Base-by-base conservation (phyloP, 2,113 vertebrate species). In the Anguilla rostrata region DNA sequence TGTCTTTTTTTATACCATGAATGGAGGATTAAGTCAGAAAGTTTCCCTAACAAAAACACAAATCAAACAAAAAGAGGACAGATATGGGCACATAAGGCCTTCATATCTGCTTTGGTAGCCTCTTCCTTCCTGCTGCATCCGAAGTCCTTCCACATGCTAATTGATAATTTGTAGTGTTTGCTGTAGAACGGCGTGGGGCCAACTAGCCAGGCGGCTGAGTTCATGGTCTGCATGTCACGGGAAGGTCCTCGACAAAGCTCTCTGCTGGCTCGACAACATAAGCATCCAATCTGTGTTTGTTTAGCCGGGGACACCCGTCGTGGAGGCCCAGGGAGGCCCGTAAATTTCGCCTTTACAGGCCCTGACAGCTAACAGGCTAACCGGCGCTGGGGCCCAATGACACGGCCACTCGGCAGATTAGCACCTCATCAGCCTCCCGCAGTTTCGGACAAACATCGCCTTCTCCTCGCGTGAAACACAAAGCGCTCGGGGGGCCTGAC, bases 371-470 rank as follows among this genome's bases (percentile, higher is more conserved):
- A 92, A 92, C 92, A 94, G 93, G 91, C 93, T 90, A 95, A 94
- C 95, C 94, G 12, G 95, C 92, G 94, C 94, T 88, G 84, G 92
- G 88, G 90, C 92, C 94, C 94, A 93, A 94, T 94, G 94, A 90
- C 89, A 81, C 89, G 78, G 88, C 88, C 92, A 92, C 92, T 94
- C 93, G 91, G 90, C 94, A 93, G 93, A 96, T 98, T 98, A 97
- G 92, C 97, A 97, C 96, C 97, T 98, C 97, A 95, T 98, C 96
- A 97, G 92, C 95, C 96, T 94, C 98, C 98, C 93, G 94, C 94
- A 93, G 97, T 87, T 95, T 92, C 93, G 41, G 88, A 96, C 97
- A 99, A 98, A 99, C 96, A 97, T 92, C 86, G 91, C 92, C 92
- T 94, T 88, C 93, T 94, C 94, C 94, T 94, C 93, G 90, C 89